Base-by-base conservation (phyloP, 2,797 vertebrate genomes). In the Aplochiton taeniatus region DNA sequence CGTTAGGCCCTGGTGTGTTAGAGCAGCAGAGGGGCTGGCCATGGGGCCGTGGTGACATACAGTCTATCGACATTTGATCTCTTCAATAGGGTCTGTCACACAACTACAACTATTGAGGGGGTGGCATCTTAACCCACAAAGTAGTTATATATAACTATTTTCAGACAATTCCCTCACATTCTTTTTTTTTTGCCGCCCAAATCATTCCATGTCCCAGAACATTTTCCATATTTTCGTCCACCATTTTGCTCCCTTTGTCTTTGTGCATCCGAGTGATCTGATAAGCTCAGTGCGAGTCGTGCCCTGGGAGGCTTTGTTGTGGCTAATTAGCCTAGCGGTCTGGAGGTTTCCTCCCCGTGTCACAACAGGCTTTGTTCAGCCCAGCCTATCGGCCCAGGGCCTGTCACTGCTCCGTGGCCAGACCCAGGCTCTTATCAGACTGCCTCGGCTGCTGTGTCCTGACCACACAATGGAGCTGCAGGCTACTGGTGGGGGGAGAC, bases 321-420 rank as follows among this genome's bases (percentile, higher is more conserved):
- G 77, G 71, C 88, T 88, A 85, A 87, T 90, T 84, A 83, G 75
- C 68, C 43, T 51, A 66, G 57, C 48, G 19, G 54, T 82, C 76
- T 69, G 13, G 58, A 73, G 58, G 73, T 80, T 87, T 90, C 84
- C 88, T 83, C 66, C 71, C 58, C 71, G 79, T 83, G 76, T 82
- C 82, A 88, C 84, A 83, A 79, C 79, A 86, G 65, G 66, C 82
- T 88, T 88, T 87, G 77, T 85, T 81, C 76, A 66, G 61, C 31
- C 31, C 64, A 47, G 45, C 52, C 50, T 72, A 69, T 66, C 16
- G 19, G 53, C 45, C 48, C 54, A 4, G 12, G 12, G 13, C 61
- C 55, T 10, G 55, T 52, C 61, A 41, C 16, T 58, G 14, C 49
- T 10, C 58, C 12, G 51, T 64, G 64, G 61, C 70, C 56, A 44